These are phyloP conservation scores for Apis cerana DNA, from an alignment of 1,140 invertebrate genomes.

Conservation along the genomic window DNA sequence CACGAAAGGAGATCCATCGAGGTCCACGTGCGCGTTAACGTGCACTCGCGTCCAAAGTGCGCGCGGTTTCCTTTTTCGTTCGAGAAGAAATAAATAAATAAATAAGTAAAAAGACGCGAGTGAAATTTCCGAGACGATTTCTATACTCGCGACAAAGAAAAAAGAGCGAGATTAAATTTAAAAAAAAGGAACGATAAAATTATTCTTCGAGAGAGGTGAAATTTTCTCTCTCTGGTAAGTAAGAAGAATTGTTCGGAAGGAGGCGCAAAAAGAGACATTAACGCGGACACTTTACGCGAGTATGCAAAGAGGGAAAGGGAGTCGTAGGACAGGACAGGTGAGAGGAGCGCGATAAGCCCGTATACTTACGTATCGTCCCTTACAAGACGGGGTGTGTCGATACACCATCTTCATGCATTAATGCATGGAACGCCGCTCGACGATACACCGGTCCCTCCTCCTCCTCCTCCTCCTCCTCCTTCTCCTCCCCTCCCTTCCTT, in stretches of 20 bases:
- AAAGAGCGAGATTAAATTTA: no score
- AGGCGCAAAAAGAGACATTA: conserved; percentile 18
- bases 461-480: neutral
- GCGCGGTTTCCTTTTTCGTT: neutral
- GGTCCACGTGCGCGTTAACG: neutral
- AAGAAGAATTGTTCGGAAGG: no score
- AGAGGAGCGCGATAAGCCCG: conserved; percentile 42
- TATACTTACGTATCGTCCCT: conserved; percentile 34
- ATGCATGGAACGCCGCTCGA: conserved; percentile 55
- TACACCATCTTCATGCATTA: conserved; percentile 60
- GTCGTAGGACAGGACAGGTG: conserved; percentile 27
- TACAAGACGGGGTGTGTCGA: conserved; percentile 34
- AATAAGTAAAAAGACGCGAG: no score
- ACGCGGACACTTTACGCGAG: neutral
- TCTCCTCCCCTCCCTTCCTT: neutral
- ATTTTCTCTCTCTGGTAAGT: neutral
- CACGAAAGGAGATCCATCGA: neutral
- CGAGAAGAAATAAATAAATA: no score
- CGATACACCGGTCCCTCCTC: conserved; percentile 15
- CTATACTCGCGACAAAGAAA: no score
- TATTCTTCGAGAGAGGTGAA: no score
- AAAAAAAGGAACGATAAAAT: no score
- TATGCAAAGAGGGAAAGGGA: conserved; percentile 19
- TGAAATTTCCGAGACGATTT: no score
- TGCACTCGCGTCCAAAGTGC: neutral